These are phyloP conservation scores for Chelonus formosanus DNA, from an alignment of 2,888 invertebrate genomes.

Conservation along the genomic window DNA sequence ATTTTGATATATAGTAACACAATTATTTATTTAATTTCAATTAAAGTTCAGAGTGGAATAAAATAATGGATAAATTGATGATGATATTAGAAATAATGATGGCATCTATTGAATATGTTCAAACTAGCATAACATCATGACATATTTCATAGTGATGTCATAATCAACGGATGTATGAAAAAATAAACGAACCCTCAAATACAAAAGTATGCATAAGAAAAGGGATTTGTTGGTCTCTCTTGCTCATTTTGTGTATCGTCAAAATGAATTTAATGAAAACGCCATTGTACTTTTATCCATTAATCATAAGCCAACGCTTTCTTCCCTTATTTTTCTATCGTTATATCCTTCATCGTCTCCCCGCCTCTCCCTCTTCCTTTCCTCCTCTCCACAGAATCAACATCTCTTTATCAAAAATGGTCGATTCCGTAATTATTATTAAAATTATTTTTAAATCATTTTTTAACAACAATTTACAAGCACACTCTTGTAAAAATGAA, in stretches of 20 bases:
- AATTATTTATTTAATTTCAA: too few relatives aligned
- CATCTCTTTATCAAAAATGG: too few relatives aligned
- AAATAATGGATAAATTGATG: background rate
- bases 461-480: too few relatives aligned
- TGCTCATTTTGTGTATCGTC: background rate
- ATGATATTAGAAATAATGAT: background rate
- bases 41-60: too few relatives aligned
- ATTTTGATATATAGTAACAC: background rate
- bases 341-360: too few relatives aligned
- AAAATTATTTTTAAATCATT: too few relatives aligned
- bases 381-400: too few relatives aligned
- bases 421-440: too few relatives aligned
- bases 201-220: conserved; percentile 8
- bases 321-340: too few relatives aligned
- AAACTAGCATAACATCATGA: background rate
- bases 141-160: conserved; percentile 55
- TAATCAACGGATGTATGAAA: conserved; percentile 47
- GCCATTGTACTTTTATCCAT: conserved; percentile 62
- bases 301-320: conserved; percentile 61
- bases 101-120: background rate
- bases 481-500: too few relatives aligned
- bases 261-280: conserved; percentile 66
- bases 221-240: conserved; percentile 9
- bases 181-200: conserved; percentile 6
- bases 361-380: too few relatives aligned